Conservation (phyloP, 2,113 vertebrate species). For the Rhinogobius similis region DNA sequence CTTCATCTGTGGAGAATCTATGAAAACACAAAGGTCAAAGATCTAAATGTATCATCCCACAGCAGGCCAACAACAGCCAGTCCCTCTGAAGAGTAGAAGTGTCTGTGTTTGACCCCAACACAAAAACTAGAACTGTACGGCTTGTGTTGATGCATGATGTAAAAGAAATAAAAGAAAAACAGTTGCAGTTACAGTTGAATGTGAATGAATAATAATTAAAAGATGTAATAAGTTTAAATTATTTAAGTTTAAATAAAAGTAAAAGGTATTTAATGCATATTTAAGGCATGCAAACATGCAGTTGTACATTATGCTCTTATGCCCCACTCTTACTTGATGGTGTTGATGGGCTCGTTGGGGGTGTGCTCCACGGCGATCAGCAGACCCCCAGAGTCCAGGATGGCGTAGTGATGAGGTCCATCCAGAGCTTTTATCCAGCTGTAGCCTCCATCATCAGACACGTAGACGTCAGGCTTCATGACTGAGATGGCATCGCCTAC, state of each 20-base stretch:
- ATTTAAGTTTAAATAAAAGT: no score
- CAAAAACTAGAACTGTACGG: background rate
- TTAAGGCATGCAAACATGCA: no score
- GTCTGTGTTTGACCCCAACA: background rate
- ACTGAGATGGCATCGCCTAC: slow-evolving; percentile 88
- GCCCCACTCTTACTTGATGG: slow-evolving; percentile 83
- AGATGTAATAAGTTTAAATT: no score
- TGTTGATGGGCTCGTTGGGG: slow-evolving; percentile 69
- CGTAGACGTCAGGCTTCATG: slow-evolving; percentile 88
- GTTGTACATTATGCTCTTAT: no score
- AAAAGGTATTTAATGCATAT: no score
- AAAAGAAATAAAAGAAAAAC: no score
- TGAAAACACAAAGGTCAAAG: slow-evolving; percentile 9
- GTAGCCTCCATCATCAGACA: slow-evolving; percentile 94
- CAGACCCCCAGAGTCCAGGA: slow-evolving; percentile 92
- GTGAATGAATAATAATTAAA: no score
- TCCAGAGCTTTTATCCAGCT: slow-evolving; percentile 86
- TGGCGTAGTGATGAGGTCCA: slow-evolving; percentile 91
- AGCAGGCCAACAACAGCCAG: background rate
- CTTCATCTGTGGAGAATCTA: slow-evolving; percentile 95
- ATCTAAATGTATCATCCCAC: background rate
- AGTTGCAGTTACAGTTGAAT: no score
- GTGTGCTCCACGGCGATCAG: slow-evolving; percentile 90
- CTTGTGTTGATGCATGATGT: no score
- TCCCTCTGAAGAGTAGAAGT: background rate